Evolutionary conservation across 1,140 invertebrate genomes (phyloP).

Genomic region (Diuraphis noxia): DNA sequence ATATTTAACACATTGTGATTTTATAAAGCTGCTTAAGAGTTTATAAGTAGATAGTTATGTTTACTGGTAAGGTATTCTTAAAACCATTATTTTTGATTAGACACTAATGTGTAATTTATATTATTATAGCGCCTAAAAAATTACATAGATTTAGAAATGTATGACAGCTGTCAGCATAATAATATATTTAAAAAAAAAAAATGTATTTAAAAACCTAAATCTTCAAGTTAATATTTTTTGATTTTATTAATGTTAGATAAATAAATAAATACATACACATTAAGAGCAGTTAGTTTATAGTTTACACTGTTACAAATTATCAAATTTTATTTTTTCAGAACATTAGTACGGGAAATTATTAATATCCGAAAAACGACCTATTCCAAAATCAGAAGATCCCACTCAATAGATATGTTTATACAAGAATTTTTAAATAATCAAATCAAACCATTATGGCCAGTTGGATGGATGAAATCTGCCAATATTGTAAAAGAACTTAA

Average conservation of each 20-base stretch:
- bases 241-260: neutral
- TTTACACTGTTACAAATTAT: neutral
- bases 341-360: conserved; percentile 54
- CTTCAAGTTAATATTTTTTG: neutral
- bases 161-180: neutral
- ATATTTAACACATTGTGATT: no score
- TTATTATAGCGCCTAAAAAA: neutral
- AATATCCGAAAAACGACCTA: conserved; percentile 53
- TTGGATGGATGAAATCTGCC: conserved; percentile 63
- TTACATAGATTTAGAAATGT: neutral
- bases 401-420: conserved; percentile 63
- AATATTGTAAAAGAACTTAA: conserved; percentile 55
- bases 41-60: neutral
- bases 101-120: neutral
- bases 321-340: conserved; percentile 39
- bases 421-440: conserved; percentile 62
- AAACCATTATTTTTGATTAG: neutral
- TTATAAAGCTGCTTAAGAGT: neutral
- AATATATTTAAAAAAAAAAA: neutral
- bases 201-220: neutral
- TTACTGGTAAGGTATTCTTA: neutral
- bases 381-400: conserved; percentile 59
- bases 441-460: conserved; percentile 63
- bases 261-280: neutral
- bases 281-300: neutral